Base-by-base conservation (phyloP, 2,888 invertebrate species). In the Chrysolina oricalcia region DNA sequence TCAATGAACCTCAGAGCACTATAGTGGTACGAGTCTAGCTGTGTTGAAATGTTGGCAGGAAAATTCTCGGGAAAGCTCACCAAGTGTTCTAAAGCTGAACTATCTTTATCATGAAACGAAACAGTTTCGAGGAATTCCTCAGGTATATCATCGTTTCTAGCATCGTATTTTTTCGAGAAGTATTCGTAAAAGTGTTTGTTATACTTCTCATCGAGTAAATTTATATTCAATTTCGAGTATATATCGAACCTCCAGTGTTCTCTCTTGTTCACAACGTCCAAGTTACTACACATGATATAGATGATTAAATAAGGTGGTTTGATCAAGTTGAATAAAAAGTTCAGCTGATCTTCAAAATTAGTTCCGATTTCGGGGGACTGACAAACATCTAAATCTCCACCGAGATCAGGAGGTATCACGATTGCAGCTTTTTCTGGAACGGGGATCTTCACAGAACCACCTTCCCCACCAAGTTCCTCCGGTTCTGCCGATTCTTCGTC, bases 241-340 rank as follows among this genome's bases (percentile, higher is more conserved):
- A 87, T 74, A 79, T 90, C 85, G 41, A 84, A 85, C 1, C 87
- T 83, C 75, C 85, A 86, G 43, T 86, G 82, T 40, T 84, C 79
- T 43, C 89, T 77, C 78, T 89, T 90, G 17, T 87, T 87, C 27
- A 91, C 81, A n/a, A 90, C 88, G 82, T 93, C 93, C 68, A 85
- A 85, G 77, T 91, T 90, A 27, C 91, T 89, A 78, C 92, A 91
- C 53, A 89, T 89, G 0, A 92, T 83, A 81, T 92, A 91, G 80
- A 93, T 90, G 23, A 93, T 89, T 56, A 93, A 83, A 80, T 85
- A 87, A 1, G 88, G 87, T 13, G 81, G 76, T 35, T 83, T 76
- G 41, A 88, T 81, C 11, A 86, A 79, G 17, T 82, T 77, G 76
- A 89, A 87, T 17, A 89, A 76, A 75, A 84, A 86, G 77, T 86